Evolutionary conservation across 2,113 vertebrate species (phyloP).

Genomic region (Ailuropoda melanoleuca): DNA sequence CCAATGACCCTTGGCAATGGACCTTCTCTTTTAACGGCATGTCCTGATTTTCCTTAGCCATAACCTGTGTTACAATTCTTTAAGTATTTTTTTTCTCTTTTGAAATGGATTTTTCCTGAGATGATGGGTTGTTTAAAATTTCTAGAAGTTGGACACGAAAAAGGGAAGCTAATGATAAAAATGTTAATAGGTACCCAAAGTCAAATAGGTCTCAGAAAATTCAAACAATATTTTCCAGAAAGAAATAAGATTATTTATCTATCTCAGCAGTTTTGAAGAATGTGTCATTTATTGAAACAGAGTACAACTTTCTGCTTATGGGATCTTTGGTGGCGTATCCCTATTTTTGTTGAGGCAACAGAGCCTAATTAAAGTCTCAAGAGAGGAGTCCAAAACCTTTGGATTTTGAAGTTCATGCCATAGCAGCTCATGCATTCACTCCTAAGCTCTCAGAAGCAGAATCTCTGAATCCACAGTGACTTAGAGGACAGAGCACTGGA

Average conservation of each 20-base stretch:
- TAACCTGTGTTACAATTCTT: background rate
- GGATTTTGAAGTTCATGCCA: background rate
- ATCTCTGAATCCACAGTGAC: background rate
- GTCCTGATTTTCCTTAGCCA: background rate
- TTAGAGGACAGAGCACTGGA: background rate
- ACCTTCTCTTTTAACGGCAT: background rate
- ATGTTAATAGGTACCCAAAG: slow-evolving; percentile 63
- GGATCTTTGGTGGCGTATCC: background rate
- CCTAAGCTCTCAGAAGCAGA: background rate
- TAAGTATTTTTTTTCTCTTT: background rate
- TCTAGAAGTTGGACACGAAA: slow-evolving; percentile 50
- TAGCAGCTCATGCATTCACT: background rate
- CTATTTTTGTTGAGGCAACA: background rate
- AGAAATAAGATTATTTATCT: slow-evolving; percentile 64
- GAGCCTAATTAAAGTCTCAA: background rate
- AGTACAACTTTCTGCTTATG: background rate
- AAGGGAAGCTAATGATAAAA: slow-evolving; percentile 53
- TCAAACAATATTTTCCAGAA: slow-evolving; percentile 68
- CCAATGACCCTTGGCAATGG: background rate
- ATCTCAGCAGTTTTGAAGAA: slow-evolving; percentile 24
- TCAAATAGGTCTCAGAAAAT: slow-evolving; percentile 70
- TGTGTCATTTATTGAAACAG: slow-evolving; percentile 26
- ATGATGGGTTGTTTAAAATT: slow-evolving; percentile 60
- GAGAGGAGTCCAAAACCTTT: background rate
- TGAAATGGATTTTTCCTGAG: slow-evolving; percentile 61